Percentiles rank a stretch among this genome's conserved stretches.
Evolutionary conservation across 2,888 invertebrate species (phyloP).

Genomic region (Altica lythri): DNA sequence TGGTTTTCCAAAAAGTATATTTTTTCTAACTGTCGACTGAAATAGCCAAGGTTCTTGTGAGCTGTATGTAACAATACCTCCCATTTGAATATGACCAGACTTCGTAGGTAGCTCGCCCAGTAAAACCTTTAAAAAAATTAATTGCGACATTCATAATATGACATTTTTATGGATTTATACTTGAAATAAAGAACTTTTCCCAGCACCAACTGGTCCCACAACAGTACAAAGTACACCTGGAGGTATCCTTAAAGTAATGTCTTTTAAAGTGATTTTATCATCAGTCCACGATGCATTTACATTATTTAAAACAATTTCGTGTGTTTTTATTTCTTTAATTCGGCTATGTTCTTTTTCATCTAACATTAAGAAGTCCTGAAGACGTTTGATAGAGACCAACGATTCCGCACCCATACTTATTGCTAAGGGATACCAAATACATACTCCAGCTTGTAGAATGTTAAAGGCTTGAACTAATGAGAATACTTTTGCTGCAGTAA

Average conservation of each 20-base stretch:
- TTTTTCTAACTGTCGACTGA: conserved; percentile 82
- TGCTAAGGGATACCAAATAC: conserved; percentile 33
- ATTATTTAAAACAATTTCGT: conserved; percentile 41
- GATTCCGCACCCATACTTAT: conserved; percentile 34
- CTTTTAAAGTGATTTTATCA: conserved; percentile 44
- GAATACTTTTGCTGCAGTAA: conserved; percentile 58
- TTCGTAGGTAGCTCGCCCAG: conserved; percentile 46
- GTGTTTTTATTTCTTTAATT: conserved; percentile 29
- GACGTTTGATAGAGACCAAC: conserved; percentile 33
- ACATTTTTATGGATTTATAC: background rate
- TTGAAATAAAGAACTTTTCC: conserved; percentile 54
- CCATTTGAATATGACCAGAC: conserved; percentile 67
- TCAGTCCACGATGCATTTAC: conserved; percentile 49
- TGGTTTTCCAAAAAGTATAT: conserved; percentile 73
- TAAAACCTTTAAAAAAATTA: conserved; percentile 36
- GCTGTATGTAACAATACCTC: conserved; percentile 74
- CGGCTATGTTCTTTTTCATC: conserved; percentile 42
- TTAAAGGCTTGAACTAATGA: conserved; percentile 39
- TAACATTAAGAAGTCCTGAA: conserved; percentile 35
- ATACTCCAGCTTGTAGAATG: conserved; percentile 34
- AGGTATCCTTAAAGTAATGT: conserved; percentile 56
- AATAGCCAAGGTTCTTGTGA: conserved; percentile 86
- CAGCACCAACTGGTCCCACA: conserved; percentile 65
- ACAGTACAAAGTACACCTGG: conserved; percentile 65
- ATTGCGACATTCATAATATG: background rate